Conservation (phyloP, 37 sponge, comb jelly and placozoan species). For the Geodia barretti region DNA sequence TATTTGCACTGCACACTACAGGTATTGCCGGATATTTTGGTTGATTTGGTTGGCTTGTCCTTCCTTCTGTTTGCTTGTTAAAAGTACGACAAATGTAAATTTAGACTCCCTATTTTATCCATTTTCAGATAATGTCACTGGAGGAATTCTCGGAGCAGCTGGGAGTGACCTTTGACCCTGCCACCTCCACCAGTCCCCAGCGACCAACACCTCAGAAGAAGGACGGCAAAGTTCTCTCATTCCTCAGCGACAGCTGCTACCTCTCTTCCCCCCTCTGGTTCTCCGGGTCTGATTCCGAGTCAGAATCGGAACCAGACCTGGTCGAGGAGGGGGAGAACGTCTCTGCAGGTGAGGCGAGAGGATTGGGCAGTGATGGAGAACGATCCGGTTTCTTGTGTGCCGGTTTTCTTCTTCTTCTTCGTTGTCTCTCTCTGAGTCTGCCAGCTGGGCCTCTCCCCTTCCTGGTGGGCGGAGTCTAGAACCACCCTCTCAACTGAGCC, state of each 20-base stretch:
- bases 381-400: too few species aligned
- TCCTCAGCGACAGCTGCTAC: neutral
- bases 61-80: too few species aligned
- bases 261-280: neutral
- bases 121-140: neutral
- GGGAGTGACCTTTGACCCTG: neutral
- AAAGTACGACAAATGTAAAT: too few species aligned
- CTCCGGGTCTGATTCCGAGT: neutral
- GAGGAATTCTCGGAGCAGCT: neutral
- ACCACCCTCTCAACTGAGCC: neutral
- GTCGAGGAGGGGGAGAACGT: neutral
- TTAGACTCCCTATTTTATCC: too few species aligned
- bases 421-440: neutral
- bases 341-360: neutral
- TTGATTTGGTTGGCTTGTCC: too few species aligned
- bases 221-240: neutral
- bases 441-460: neutral
- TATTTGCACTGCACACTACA: too few species aligned
- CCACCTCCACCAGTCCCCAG: neutral
- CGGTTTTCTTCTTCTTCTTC: neutral
- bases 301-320: neutral
- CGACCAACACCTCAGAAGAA: neutral
- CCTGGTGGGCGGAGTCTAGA: neutral
- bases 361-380: too few species aligned
- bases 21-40: too few species aligned